Conservation (phyloP, 2,888 invertebrate genomes). For the Cheilosia soror region DNA sequence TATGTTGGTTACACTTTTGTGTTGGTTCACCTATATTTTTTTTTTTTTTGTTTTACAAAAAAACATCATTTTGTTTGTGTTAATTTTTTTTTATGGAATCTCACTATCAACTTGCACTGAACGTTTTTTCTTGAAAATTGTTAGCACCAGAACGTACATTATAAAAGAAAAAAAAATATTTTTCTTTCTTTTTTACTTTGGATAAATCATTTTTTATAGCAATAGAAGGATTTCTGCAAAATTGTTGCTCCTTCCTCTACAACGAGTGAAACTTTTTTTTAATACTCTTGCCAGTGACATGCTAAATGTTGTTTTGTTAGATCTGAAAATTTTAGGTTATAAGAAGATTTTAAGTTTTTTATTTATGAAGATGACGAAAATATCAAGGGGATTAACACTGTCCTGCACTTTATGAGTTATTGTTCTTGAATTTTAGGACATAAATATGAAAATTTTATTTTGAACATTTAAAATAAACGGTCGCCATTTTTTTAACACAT, state of each 20-base stretch:
- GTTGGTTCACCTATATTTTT: conserved; percentile 50
- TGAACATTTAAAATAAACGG: conserved; percentile 26
- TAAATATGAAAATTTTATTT: not conserved
- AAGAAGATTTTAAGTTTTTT: not conserved
- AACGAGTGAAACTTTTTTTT: conserved; percentile 18
- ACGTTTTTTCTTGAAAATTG: conserved; percentile 66
- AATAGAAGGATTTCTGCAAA: conserved; percentile 43
- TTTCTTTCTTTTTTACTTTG: not conserved
- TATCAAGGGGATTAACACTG: not conserved
- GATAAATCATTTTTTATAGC: conserved; percentile 25
- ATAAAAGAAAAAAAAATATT: conserved; percentile 2
- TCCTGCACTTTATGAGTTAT: not conserved
- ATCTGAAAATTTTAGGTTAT: conserved; percentile 16
- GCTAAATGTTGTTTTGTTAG: conserved; percentile 51
- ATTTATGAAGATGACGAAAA: not conserved
- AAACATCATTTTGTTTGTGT: conserved; percentile 30
- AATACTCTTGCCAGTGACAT: conserved; percentile 42
- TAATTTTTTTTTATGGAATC: conserved; percentile 38
- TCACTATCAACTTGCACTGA: conserved; percentile 68
- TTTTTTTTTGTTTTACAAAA: conserved; percentile 23
- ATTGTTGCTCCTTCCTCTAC: conserved; percentile 1
- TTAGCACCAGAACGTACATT: conserved; percentile 64
- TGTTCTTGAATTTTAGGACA: not conserved
- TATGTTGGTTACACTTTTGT: conserved; percentile 63
- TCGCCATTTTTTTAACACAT: conserved; percentile 40